Conservation (phyloP, 2,888 invertebrate genomes). For the Coremacera marginata region DNA sequence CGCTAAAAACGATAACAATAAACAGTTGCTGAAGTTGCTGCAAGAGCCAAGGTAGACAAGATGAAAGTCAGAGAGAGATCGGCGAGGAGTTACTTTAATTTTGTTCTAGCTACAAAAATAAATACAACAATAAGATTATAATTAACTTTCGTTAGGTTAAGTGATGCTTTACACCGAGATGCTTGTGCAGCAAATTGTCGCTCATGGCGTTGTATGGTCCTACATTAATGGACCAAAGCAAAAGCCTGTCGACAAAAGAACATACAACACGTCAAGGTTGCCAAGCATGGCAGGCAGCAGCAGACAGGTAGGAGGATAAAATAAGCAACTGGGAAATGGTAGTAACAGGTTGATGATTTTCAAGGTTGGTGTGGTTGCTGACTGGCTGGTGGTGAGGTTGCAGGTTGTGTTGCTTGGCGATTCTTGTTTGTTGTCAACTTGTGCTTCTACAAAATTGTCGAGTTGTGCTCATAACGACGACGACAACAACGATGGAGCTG, state of each 20-base stretch:
- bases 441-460: background rate
- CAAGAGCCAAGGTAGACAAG: background rate
- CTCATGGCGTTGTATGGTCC: conserved; percentile 41
- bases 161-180: conserved; percentile 50
- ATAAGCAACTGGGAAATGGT: too few species aligned
- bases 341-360: background rate
- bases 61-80: too few species aligned
- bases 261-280: background rate
- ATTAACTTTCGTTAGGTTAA: conserved; percentile 52
- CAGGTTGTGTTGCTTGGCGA: background rate
- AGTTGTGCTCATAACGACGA: background rate
- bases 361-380: background rate
- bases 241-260: background rate
- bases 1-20: background rate
- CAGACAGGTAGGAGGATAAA: background rate
- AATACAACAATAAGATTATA: conserved; percentile 45
- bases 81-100: background rate
- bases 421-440: background rate
- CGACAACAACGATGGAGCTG: background rate
- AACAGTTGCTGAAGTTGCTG: background rate
- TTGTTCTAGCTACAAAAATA: background rate
- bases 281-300: background rate
- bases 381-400: background rate
- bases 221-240: conserved; percentile 6
- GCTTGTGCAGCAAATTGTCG: conserved; percentile 51